Evolutionary conservation across 30 jellyfish, hydroid and myxozoan genomes (phyloP).

Genomic region (Aurelia coerulea): DNA sequence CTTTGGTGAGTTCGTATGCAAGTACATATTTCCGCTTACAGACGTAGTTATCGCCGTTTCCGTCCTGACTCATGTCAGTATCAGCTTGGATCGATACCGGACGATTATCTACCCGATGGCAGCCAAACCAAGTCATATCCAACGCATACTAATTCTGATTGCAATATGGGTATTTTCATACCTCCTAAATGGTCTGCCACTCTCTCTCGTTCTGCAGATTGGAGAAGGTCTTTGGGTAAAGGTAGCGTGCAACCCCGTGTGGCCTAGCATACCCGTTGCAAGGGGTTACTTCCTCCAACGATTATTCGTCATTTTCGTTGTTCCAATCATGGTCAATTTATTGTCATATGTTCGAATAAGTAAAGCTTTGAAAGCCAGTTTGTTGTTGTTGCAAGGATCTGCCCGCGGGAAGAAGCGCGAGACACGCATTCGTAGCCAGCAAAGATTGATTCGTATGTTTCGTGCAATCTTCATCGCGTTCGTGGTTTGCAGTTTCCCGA

Average conservation of each 20-base stretch:
- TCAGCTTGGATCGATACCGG: conserved; percentile 87
- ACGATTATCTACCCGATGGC: conserved; percentile 81
- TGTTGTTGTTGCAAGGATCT: conserved; percentile 73
- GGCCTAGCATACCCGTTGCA: conserved; percentile 61
- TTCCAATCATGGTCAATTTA: conserved; percentile 84
- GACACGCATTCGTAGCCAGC: conserved; percentile 78
- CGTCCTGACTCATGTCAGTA: conserved; percentile 79
- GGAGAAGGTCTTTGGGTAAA: conserved; percentile 73
- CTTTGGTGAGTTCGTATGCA: conserved; percentile 86
- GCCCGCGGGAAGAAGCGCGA: conserved; percentile 80
- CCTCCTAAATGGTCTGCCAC: conserved; percentile 76
- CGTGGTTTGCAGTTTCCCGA: conserved; percentile 74
- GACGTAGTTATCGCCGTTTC: conserved; percentile 90
- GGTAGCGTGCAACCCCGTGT: conserved; percentile 54
- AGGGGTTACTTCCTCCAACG: conserved; percentile 53
- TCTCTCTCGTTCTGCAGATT: conserved; percentile 62
- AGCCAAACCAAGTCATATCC: conserved; percentile 58
- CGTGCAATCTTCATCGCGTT: conserved; percentile 78
- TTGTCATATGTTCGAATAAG: conserved; percentile 73
- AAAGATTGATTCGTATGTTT: conserved; percentile 72
- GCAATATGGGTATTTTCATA: conserved; percentile 75
- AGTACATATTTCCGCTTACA: conserved; percentile 71
- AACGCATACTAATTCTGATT: conserved; percentile 48
- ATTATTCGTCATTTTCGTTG: conserved; percentile 46
- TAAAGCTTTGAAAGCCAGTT: conserved; percentile 57